phyloP scores from a whole-genome alignment of 2,113 vertebrate genomes.

The Microcebus ravelobensis region DNA sequence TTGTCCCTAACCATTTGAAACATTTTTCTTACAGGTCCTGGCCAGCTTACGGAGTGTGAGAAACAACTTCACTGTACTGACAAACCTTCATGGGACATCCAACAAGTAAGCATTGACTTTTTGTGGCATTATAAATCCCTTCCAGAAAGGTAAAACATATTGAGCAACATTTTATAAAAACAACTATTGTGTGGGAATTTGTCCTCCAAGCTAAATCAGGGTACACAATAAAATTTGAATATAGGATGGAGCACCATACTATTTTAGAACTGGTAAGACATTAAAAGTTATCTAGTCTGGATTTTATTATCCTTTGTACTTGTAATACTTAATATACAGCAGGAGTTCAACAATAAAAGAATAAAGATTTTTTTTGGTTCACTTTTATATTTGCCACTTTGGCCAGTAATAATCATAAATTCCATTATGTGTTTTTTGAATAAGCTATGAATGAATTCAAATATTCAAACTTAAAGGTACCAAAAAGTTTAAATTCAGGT shows the following conservation, averaged over 20 bases:
- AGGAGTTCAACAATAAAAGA: background rate
- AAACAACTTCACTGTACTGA: conserved; percentile 96
- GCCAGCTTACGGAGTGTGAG: conserved; percentile 96
- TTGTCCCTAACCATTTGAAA: background rate
- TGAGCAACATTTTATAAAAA: background rate
- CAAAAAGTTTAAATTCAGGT: background rate
- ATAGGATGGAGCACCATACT: background rate
- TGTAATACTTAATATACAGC: background rate
- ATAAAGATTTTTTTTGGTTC: background rate
- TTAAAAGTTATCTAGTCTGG: background rate
- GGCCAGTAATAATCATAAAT: background rate
- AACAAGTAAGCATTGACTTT: conserved; percentile 90
- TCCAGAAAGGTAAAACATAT: background rate
- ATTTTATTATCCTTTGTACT: background rate
- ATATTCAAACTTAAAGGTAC: background rate
- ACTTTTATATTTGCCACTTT: background rate
- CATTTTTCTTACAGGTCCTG: conserved; percentile 88
- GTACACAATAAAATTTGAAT: background rate
- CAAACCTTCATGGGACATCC: conserved; percentile 92
- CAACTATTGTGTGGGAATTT: background rate
- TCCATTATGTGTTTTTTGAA: background rate
- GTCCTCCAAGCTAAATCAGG: background rate
- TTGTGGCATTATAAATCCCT: background rate
- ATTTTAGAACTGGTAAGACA: background rate
- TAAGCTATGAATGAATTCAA: background rate